These are phyloP conservation scores for Drosophila miranda DNA, from an alignment of 1,140 invertebrate species.

Conservation along the genomic window DNA sequence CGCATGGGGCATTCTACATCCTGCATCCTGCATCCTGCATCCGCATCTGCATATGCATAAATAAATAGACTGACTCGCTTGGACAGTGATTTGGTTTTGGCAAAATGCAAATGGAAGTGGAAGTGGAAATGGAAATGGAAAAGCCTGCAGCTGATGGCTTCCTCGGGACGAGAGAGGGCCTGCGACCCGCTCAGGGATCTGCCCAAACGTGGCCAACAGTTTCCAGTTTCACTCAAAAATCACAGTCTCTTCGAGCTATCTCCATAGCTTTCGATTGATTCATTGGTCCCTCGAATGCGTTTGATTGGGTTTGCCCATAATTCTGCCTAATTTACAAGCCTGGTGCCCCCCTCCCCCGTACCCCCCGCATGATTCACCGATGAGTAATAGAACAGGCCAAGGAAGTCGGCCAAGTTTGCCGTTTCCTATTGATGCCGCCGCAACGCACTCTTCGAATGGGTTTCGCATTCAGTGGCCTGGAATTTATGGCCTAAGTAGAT, in stretches of 20 bases:
- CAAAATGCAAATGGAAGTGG: conserved; percentile 3
- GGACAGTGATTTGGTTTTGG: conserved; percentile 33
- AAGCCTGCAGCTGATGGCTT: conserved; percentile 9
- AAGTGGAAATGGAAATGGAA: conserved; percentile 13
- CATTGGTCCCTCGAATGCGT: too few species aligned
- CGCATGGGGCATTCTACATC: neutral
- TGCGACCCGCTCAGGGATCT: neutral
- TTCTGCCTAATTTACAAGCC: neutral
- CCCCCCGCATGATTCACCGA: conserved; percentile 1
- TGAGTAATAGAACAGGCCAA: conserved; percentile 12
- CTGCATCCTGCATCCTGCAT: conserved; percentile 7
- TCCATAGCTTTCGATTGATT: too few species aligned
- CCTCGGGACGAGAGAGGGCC: neutral
- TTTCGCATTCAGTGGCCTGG: conserved; percentile 30
- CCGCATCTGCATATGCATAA: conserved; percentile 29
- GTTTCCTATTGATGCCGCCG: neutral
- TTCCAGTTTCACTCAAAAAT: too few species aligned
- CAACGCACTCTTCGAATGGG: neutral
- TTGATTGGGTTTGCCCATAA: neutral
- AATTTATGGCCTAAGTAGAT: conserved; percentile 35
- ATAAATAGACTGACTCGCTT: conserved; percentile 29
- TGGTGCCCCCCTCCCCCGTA: too few species aligned
- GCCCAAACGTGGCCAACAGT: too few species aligned
- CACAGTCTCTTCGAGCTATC: too few species aligned
- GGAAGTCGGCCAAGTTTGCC: neutral